Percentiles rank a stretch among this genome's conserved stretches.
These are phyloP conservation scores for Clamator glandarius DNA, from an alignment of 2,797 vertebrate genomes.

Conservation along the genomic window DNA sequence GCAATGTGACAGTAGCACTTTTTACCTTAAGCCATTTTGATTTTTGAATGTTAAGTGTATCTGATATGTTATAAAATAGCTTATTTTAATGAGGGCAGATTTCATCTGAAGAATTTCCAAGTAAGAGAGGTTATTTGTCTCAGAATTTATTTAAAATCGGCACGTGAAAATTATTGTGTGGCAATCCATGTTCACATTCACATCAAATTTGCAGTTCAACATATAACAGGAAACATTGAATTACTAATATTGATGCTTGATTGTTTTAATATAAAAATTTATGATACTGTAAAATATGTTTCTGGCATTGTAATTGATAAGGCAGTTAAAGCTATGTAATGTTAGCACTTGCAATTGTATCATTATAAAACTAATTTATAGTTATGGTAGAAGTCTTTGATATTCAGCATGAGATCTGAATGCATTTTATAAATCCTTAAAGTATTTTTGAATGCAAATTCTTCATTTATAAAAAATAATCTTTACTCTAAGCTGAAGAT, in stretches of 20 bases:
- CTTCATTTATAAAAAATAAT: not conserved
- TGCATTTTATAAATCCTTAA: not conserved
- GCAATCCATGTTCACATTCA: not conserved
- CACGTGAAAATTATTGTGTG: not conserved
- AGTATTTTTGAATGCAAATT: not conserved
- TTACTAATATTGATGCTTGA: slow-evolving; percentile 54
- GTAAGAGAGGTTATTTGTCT: slow-evolving; percentile 1
- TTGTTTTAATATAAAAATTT: slow-evolving; percentile 60
- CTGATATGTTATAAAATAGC: not conserved
- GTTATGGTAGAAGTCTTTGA: not conserved
- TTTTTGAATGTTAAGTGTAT: not conserved
- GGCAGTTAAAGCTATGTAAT: slow-evolving; percentile 40
- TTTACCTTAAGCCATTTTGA: not conserved
- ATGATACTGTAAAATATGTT: slow-evolving; percentile 53
- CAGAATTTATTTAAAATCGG: not conserved
- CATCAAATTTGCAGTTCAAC: slow-evolving; percentile 29
- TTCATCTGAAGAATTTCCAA: not conserved
- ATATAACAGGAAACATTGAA: slow-evolving; percentile 29
- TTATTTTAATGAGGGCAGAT: slow-evolving; percentile 20
- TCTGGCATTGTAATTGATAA: slow-evolving; percentile 60
- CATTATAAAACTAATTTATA: slow-evolving; percentile 54
- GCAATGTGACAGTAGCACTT: not conserved
- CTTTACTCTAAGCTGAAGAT: not conserved
- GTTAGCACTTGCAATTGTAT: slow-evolving; percentile 35
- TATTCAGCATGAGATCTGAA: slow-evolving; percentile 18